Evolutionary conservation across 2,113 vertebrate species (phyloP), one percentile per base, ranked within the genome.

Genomic region (Paramormyrops kingsleyae): DNA sequence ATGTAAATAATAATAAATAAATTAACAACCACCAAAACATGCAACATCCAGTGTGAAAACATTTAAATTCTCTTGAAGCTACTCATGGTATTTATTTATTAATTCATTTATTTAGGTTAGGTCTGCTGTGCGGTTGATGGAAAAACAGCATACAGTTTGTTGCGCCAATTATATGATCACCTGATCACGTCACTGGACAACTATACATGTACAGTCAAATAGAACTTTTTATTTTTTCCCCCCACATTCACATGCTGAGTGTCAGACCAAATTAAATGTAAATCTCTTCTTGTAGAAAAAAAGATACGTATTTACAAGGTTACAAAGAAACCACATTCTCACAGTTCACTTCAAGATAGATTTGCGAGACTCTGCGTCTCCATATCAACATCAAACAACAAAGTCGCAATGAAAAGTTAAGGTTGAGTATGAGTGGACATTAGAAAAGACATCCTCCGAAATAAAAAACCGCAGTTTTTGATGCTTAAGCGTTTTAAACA

Each of bases 1-100:
- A 7, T 42, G 8, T 8, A 80, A 80, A 19, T 7, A 80, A 39
- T 15, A 13, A 80, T 42, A 80, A 80, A 80, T 15, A 80, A 96
- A 96, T 9, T n/a, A 62, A 97, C 96, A 95, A 97, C 97, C 96
- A 97, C 94, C 95, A 95, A 94, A 93, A 97, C 98, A 99, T 99
- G 99, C 99, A 98, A 99, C 97, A 97, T 96, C 96, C 96, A 97
- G 92, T 94, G 95, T 95, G 94, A 94, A 98, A 98, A 96, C 95
- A 96, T 97, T 97, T 95, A 95, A 95, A 95, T 95, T 97, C 95
- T 96, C 93, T 95, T 95, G 97, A 94, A 95, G 96, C 94, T 95
- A 95, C 93, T 94, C 91, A 94, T 90, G 92, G 92, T 90, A 91
- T 90, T 90, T 74, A 91, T 92, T 91, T 90, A 88, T 89, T 92